Conservation (phyloP, 2,113 vertebrate genomes). For the Carollia perspicillata region DNA sequence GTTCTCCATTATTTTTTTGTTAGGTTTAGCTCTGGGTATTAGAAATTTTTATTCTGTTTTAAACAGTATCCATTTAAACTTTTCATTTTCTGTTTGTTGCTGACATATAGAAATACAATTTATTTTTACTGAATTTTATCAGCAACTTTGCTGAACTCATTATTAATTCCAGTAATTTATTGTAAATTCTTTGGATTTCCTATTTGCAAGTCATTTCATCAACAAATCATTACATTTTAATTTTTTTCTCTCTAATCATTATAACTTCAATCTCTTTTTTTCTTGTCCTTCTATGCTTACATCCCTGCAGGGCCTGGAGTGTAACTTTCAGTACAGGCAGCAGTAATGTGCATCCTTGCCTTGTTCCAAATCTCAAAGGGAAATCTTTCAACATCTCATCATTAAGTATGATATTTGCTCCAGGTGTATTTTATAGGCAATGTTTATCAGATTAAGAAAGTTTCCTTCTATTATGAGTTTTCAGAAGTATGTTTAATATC, state of each 20-base stretch:
- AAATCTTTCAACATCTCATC: conserved; percentile 40
- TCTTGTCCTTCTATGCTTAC: neutral
- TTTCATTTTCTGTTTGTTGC: conserved; percentile 16
- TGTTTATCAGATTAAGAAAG: neutral
- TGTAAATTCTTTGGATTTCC: neutral
- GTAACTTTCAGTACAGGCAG: neutral
- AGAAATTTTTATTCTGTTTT: neutral
- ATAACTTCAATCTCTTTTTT: neutral
- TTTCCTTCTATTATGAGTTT: neutral
- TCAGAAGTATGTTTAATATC: neutral
- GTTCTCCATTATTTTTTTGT: neutral
- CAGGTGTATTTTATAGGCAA: neutral
- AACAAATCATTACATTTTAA: neutral
- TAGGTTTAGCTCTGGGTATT: neutral
- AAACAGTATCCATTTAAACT: neutral
- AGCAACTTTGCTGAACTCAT: neutral
- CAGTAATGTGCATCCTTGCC: neutral
- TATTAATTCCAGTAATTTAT: neutral
- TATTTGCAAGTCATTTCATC: neutral
- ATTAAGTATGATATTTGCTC: conserved; percentile 21
- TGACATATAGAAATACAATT: neutral
- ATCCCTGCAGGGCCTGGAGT: neutral
- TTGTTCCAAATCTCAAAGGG: neutral
- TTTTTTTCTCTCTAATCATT: neutral
- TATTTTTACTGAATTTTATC: neutral